Evolutionary conservation across 1,140 invertebrate genomes (phyloP), one percentile per base, ranked within the genome.

Genomic region (Zaprionus camerounensis): DNA sequence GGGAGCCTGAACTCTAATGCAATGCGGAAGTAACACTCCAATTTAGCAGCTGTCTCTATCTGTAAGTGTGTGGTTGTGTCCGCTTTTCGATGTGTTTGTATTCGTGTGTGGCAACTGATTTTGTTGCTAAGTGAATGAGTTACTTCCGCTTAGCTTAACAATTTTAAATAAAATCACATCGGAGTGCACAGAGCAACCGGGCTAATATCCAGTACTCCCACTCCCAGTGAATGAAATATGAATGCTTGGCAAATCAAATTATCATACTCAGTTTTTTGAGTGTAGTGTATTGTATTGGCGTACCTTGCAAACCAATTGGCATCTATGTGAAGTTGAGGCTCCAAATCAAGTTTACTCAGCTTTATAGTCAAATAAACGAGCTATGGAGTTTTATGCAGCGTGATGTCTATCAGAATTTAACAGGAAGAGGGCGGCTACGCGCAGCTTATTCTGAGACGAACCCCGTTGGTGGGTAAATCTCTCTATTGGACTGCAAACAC

Each of bases 1-100:
- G 49, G n/a, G n/a, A n/a, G n/a, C 15, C 81, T 80, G 82, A 72
- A 76, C 84, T 41, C 80, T 88, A 88, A 88, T 88, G 84, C 78
- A 88, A 88, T 88, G 81, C 84, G 84, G 84, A 88, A 88, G 84
- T 88, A 82, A 88, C 85, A 88, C 84, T 88, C 81, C 81, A 88
- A 84, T 88, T 84, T 88, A 69, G 68, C 41, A 51, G 53, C 64
- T 58, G 44, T 13, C 61, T 63, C 22, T 28, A 13, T 63, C 17
- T 57, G 41, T 28, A 3, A 22, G 24, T 24, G 17, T 22, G 20
- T 51, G 17, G 36, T 61, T 41, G n/a, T 46, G 36, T 58, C 28
- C 9, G 31, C 31, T 11, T 34, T 9, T 6, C 13, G 38, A n/a
- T 41, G 38, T 70, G 57, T 49, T n/a, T 46, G 28, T 15, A 26